Base-by-base conservation (phyloP, 2,113 vertebrate genomes). In the Strigops habroptila region DNA sequence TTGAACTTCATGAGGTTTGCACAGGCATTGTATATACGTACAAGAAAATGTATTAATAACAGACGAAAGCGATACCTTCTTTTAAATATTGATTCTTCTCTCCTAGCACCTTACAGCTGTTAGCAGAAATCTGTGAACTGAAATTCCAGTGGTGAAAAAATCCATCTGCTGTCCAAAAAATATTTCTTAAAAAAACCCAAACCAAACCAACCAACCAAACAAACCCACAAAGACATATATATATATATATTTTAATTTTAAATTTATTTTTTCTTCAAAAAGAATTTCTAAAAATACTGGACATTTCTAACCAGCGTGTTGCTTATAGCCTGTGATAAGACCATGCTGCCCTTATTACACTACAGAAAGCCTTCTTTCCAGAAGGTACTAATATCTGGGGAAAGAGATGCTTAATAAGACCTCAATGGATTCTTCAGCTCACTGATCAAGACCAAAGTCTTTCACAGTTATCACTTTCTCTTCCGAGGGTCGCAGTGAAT, bases 11-110 rank as follows among this genome's bases (percentile, higher is more conserved):
- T 23, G 12, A 49, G 23, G 23, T 23, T 49, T 4, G 12, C 48
- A 49, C 48, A 49, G 48, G 48, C 23, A 49, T 49, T 24, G 23
- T 23, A 55, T 4, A 43, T 1, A 35, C 0, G 0, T 39, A 22
- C 23, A 83, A 62, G 27, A 79, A 90, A 73, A 69, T 49, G 46
- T 3, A 33, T 27, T 81, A 43, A 39, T 75, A 60, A n/a, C 31
- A 44, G 7, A 70, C n/a, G 18, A 43, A 5, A 69, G 11, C 39
- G 18, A 31, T 27, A 68, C 15, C 5, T 43, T 63, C 12, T 69
- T 88, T 59, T 53, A 65, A 44, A 74, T 63, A 44, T 12, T 44
- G 21, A 48, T 70, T 87, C 7, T 81, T 80, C 18, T 64, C 21
- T 62, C 25, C 28, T 74, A 78, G 41, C 30, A 44, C 6, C 15